Evolutionary conservation across 2,797 vertebrate genomes (phyloP).

Genomic region (Clamator glandarius): DNA sequence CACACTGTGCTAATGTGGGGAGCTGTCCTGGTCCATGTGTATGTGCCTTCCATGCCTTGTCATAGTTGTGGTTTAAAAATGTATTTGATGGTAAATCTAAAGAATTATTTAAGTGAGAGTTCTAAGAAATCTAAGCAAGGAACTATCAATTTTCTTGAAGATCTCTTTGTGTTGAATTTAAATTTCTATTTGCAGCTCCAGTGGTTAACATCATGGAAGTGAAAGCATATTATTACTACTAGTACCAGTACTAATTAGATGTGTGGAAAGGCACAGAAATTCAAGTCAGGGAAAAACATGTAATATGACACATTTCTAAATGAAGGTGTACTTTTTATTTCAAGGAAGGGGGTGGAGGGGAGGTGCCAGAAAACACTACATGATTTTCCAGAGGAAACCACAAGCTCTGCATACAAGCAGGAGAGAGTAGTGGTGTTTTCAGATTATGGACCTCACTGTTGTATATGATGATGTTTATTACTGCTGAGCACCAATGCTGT

Average conservation of each 20-base stretch:
- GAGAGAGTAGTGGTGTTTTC: neutral
- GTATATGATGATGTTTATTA: neutral
- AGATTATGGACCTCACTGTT: neutral
- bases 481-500: neutral
- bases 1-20: fast-evolving
- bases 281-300: neutral
- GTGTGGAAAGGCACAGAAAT: neutral
- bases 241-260: neutral
- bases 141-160: neutral
- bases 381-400: neutral
- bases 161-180: neutral
- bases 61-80: neutral
- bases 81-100: neutral
- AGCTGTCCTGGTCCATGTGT: neutral
- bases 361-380: neutral
- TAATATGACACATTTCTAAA: neutral
- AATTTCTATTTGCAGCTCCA: constrained; percentile 11
- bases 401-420: neutral
- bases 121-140: neutral
- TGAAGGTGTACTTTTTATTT: neutral
- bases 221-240: neutral
- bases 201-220: neutral
- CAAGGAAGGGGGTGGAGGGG: neutral
- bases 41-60: neutral
- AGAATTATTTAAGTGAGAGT: neutral